Percentiles rank a stretch among this genome's conserved stretches.
These are phyloP conservation scores for Ophioderma brevispina DNA, from an alignment of 35 echinoderm and acorn worm species.

Conservation along the genomic window DNA sequence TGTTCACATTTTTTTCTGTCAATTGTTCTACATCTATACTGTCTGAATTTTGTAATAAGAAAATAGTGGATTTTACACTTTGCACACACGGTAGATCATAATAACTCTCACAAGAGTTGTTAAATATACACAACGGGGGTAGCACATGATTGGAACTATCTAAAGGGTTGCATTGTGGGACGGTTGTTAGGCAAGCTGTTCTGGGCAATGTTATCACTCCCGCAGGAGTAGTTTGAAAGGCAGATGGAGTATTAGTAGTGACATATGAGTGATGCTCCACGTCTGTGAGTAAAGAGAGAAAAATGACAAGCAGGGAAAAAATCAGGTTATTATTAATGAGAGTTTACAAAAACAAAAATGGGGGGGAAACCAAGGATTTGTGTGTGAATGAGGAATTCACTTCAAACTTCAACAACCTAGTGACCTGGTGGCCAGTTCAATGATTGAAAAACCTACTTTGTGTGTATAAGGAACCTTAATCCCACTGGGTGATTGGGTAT, in stretches of 20 bases:
- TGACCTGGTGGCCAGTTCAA: too few species aligned
- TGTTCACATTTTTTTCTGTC: too few species aligned
- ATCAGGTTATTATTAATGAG: background rate
- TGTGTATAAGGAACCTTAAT: too few species aligned
- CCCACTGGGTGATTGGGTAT: too few species aligned
- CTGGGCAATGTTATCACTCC: background rate
- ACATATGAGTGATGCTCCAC: background rate
- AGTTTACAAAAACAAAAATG: too few species aligned
- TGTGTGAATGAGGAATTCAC: too few species aligned
- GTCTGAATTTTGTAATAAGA: background rate
- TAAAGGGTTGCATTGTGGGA: background rate
- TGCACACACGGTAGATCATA: background rate
- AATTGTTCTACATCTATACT: background rate
- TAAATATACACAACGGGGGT: background rate
- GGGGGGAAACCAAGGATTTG: too few species aligned
- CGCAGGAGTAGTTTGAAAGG: conserved; percentile 1
- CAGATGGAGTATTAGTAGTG: background rate
- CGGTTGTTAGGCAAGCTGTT: conserved; percentile 12
- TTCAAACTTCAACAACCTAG: too few species aligned
- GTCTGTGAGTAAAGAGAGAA: background rate
- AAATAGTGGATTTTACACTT: too few species aligned
- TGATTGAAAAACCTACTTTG: too few species aligned
- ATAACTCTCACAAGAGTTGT: background rate
- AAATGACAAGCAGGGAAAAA: conserved; percentile 13
- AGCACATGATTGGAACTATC: conserved; percentile 1